Base-by-base conservation (phyloP, 2,797 vertebrate genomes). In the Dermochelys coriacea region DNA sequence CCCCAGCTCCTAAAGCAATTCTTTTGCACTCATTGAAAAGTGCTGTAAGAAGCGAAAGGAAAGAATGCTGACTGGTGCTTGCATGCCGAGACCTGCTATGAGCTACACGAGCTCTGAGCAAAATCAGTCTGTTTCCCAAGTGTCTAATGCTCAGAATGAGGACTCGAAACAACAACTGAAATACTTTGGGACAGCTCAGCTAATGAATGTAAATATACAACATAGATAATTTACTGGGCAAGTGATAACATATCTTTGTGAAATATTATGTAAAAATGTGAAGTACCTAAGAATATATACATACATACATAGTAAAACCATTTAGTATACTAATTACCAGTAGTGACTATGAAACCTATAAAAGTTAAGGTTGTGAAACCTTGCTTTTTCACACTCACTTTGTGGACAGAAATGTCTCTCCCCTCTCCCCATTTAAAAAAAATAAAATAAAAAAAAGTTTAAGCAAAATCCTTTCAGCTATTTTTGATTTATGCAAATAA, bases 11-110 rank as follows among this genome's bases (percentile, higher is more conserved):
- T 97, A 95, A 97, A 98, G 97, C 95, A 97, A 96, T 97, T 98
- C 97, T 97, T 98, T 97, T 97, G 93, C 96, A 97, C 93, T 98
- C 49, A 51, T 55, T 97, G 97, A 96, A 97, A 98, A 98, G 94
- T 96, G 93, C 96, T 96, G 88, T 80, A 92, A 98, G 96, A 92
- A 98, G 96, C 31, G 4, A 95, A 95, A 97, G 80, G 89, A 97
- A 96, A 97, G 94, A 96, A 93, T 95, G 91, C 93, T 97, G 95
- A 92, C 80, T 96, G 93, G 14, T 47, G 89, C 93, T 97, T 97
- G 90, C 95, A 94, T 2, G 86, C 94, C 97, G 95, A 93, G 78
- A 97, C 27, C 91, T 96, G 96, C 88, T 91, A 55, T 27, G 18
- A 85, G 94, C 93, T 96, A 77, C 16, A 4, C 1, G 93, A 80